Conservation (phyloP, 1,140 invertebrate genomes). For the Drosophila bifasciata region DNA sequence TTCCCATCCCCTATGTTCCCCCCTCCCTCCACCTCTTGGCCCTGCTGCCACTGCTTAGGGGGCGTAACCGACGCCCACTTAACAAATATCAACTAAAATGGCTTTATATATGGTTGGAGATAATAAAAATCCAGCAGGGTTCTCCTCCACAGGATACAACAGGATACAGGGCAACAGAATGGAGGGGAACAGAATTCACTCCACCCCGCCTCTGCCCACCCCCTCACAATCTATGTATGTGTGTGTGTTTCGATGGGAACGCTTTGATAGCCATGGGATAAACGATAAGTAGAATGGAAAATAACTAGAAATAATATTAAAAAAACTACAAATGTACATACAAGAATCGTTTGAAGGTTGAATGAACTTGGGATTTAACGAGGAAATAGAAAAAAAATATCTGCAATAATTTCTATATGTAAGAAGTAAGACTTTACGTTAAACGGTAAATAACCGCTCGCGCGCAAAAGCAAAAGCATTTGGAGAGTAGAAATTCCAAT, state of each 20-base stretch:
- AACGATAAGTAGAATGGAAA: conserved; percentile 1
- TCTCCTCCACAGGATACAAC: conserved; percentile 12
- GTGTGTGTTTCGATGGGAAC: neutral
- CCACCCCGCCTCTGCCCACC: too few relatives aligned
- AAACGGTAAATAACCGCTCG: too few relatives aligned
- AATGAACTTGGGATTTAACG: too few relatives aligned
- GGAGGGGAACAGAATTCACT: neutral
- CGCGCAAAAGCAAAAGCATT: too few relatives aligned
- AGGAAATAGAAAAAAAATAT: too few relatives aligned
- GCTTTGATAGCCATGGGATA: conserved; percentile 1
- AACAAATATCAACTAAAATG: conserved; percentile 71
- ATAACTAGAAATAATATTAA: conserved; percentile 3
- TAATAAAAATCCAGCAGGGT: conserved; percentile 60
- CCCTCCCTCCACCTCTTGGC: neutral
- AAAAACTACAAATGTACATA: neutral
- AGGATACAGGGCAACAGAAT: neutral
- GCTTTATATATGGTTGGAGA: conserved; percentile 65
- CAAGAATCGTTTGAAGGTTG: neutral
- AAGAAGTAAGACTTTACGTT: too few relatives aligned
- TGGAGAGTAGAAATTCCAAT: too few relatives aligned
- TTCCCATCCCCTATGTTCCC: neutral
- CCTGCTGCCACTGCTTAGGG: neutral
- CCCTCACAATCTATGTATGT: neutral
- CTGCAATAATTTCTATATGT: too few relatives aligned
- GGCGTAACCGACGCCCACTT: conserved; percentile 50